A percentile compares a stretch with the other conserved stretches of the same genome.
Evolutionary conservation across 2,888 invertebrate species (phyloP).

Genomic region (Lycophotia porphyrea): DNA sequence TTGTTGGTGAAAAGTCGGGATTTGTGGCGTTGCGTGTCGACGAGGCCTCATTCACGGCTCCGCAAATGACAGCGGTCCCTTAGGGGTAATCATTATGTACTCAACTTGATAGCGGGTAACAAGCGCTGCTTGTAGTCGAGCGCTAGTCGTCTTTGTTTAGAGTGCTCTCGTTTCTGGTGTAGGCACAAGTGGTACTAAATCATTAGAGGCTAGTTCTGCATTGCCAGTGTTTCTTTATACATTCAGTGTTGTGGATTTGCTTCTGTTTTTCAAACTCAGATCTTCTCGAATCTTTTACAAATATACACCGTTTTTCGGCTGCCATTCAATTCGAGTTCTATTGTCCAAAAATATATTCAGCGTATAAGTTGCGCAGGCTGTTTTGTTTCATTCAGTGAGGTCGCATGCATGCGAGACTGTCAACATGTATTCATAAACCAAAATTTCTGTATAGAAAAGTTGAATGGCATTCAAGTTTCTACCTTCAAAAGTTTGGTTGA

Average conservation of each 20-base stretch:
- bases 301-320: constrained; percentile 17
- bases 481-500: constrained; percentile 15
- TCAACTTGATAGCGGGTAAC: constrained; percentile 59
- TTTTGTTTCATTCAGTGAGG: constrained; percentile 40
- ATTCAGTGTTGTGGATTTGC: not conserved
- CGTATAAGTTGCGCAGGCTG: constrained; percentile 15
- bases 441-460: constrained; percentile 5
- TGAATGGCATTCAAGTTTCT: constrained; percentile 42
- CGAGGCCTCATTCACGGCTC: constrained; percentile 53
- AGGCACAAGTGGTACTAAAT: not conserved
- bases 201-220: constrained; percentile 16
- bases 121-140: constrained; percentile 38
- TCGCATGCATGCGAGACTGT: constrained; percentile 23
- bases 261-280: not conserved
- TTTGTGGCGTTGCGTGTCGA: constrained; percentile 57
- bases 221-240: constrained; percentile 15
- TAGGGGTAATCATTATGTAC: constrained; percentile 58
- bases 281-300: constrained; percentile 7
- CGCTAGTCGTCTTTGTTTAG: constrained; percentile 37
- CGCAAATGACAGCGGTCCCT: constrained; percentile 58
- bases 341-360: constrained; percentile 48
- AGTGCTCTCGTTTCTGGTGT: constrained; percentile 9
- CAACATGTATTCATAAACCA: constrained; percentile 36
- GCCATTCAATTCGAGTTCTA: constrained; percentile 24
- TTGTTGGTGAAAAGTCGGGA: constrained; percentile 28